phyloP scores from a whole-genome alignment of 2,113 vertebrate genomes.

The Nothobranchius kuhntae region DNA sequence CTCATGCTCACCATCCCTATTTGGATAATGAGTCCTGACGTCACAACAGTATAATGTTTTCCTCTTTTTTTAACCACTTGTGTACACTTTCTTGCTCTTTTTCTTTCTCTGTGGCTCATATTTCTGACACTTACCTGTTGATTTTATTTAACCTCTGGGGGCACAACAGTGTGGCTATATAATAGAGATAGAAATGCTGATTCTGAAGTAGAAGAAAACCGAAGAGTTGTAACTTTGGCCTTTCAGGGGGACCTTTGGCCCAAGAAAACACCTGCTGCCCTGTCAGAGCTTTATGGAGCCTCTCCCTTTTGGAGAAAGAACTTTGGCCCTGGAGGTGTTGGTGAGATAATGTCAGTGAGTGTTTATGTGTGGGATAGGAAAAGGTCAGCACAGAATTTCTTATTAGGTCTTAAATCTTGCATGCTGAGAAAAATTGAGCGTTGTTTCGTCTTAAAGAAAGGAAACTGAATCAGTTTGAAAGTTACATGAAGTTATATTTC shows the following conservation, averaged over 20 bases:
- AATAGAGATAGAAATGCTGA: conserved; percentile 16
- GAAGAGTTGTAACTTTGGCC: conserved; percentile 8
- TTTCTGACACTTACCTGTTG: conserved; percentile 7
- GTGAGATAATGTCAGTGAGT: conserved; percentile 26
- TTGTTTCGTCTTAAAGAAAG: too few species aligned
- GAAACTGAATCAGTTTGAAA: too few species aligned
- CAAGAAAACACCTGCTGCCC: conserved; percentile 32
- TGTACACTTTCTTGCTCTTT: not conserved
- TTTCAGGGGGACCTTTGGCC: conserved; percentile 15
- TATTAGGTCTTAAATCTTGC: conserved; percentile 16
- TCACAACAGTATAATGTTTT: conserved; percentile 16
- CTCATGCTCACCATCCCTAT: conserved; percentile 15
- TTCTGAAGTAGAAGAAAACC: conserved; percentile 19
- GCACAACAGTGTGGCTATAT: conserved; percentile 20
- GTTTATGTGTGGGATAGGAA: conserved; percentile 14
- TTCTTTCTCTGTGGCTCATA: conserved; percentile 1
- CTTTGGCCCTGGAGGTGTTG: conserved; percentile 54
- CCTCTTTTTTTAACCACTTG: conserved; percentile 9
- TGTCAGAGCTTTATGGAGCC: conserved; percentile 31
- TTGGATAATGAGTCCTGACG: conserved; percentile 21
- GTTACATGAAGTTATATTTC: too few species aligned
- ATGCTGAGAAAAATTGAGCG: not conserved
- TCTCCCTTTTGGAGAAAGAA: conserved; percentile 41
- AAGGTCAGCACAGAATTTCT: conserved; percentile 22
- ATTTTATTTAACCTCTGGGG: conserved; percentile 23